Conservation (phyloP, 2,113 vertebrate genomes). For the Hepsetus odoe region DNA sequence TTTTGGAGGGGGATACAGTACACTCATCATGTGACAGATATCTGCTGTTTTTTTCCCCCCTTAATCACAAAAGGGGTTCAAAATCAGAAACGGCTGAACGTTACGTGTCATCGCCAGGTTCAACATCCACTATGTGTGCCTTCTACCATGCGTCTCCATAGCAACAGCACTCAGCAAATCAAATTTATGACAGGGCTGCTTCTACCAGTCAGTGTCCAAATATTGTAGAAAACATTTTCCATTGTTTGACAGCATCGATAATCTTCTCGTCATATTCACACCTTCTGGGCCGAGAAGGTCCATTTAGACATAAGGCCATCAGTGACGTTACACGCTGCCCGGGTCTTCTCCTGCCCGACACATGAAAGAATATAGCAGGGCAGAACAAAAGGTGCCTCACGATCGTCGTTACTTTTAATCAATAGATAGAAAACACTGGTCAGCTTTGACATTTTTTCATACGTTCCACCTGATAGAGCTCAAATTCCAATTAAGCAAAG, state of each 20-base stretch:
- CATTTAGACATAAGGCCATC: too few species aligned
- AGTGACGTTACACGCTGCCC: background rate
- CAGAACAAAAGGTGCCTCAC: background rate
- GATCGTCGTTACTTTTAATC: too few species aligned
- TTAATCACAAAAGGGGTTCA: background rate
- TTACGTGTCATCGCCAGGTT: background rate
- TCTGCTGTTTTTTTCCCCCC: background rate
- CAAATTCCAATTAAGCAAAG: too few species aligned
- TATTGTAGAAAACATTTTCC: slow-evolving; percentile 38
- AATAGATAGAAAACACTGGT: too few species aligned
- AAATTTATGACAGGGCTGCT: slow-evolving; percentile 15
- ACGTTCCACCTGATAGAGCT: too few species aligned
- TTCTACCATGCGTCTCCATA: slow-evolving; percentile 60
- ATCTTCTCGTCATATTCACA: slow-evolving; percentile 1
- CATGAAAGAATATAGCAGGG: background rate
- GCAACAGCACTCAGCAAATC: slow-evolving; percentile 49
- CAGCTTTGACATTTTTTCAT: too few species aligned
- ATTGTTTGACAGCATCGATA: slow-evolving; percentile 12
- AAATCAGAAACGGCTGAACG: slow-evolving; percentile 12
- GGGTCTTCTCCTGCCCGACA: background rate
- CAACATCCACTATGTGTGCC: slow-evolving; percentile 5
- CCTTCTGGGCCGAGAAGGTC: background rate
- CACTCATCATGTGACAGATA: too few species aligned
- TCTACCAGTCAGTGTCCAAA: slow-evolving; percentile 26
- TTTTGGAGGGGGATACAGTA: too few species aligned